These are phyloP conservation scores for Sebastes vulpes DNA, from an alignment of 2,797 vertebrate genomes.

Conservation along the genomic window DNA sequence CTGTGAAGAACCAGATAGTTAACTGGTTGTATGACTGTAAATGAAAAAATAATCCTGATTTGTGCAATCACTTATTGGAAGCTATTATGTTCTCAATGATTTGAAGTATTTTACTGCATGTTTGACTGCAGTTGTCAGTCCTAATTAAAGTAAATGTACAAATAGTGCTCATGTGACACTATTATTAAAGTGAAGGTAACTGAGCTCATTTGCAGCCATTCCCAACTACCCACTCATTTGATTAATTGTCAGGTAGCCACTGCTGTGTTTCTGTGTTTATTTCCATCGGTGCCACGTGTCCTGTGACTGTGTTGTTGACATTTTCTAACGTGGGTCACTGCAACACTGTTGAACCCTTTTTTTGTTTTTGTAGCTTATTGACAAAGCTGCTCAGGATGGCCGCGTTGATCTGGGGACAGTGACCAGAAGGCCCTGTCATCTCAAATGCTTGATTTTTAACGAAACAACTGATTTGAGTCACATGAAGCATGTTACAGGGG, in stretches of 20 bases:
- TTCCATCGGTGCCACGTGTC: not conserved
- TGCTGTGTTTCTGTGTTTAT: not conserved
- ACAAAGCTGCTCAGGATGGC: slow-evolving; percentile 32
- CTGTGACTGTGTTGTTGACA: not conserved
- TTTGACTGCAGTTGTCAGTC: not conserved
- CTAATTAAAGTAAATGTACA: not conserved
- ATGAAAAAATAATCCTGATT: not conserved
- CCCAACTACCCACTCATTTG: not conserved
- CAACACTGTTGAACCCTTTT: slow-evolving; percentile 14
- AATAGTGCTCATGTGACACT: not conserved
- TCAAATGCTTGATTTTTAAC: slow-evolving; percentile 3
- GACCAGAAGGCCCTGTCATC: not conserved
- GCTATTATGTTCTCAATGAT: not conserved
- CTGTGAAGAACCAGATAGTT: not conserved
- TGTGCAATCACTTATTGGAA: not conserved
- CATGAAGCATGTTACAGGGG: not conserved
- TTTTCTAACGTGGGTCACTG: not conserved
- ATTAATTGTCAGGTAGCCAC: not conserved
- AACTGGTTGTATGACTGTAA: not conserved
- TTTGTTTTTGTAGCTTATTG: slow-evolving; percentile 39
- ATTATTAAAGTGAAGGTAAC: not conserved
- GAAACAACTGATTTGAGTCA: not conserved
- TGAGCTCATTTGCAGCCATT: not conserved
- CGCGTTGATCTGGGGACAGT: slow-evolving; percentile 26
- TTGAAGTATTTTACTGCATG: not conserved